These are phyloP conservation scores for Protonemura montana DNA, from an alignment of 2,888 invertebrate genomes.

Conservation along the genomic window DNA sequence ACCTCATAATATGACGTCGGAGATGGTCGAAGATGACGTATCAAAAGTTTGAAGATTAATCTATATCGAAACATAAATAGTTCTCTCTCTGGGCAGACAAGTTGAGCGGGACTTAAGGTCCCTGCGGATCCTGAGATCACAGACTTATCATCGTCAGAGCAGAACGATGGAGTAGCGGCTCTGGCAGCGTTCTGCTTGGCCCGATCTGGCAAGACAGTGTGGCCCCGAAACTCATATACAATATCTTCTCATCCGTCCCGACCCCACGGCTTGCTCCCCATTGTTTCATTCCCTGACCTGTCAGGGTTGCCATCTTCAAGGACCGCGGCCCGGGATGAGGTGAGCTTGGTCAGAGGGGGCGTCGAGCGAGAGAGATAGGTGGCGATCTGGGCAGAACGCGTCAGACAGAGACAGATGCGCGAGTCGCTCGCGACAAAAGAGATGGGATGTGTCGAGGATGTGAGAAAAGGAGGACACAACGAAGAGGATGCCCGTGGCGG, in stretches of 20 bases:
- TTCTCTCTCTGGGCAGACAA: conserved; percentile 32
- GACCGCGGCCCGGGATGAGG: conserved; percentile 9
- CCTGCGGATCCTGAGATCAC: conserved; percentile 26
- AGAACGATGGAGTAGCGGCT: conserved; percentile 27
- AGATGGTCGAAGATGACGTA: conserved; percentile 28
- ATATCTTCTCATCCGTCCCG: conserved; percentile 38
- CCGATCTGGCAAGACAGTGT: conserved; percentile 8
- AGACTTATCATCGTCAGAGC: conserved; percentile 40
- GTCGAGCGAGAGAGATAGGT: neutral
- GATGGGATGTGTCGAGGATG: neutral
- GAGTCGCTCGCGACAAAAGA: neutral
- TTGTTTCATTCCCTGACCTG: conserved; percentile 41
- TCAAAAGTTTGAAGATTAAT: conserved; percentile 37
- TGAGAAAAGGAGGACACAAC: neutral
- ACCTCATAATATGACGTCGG: conserved; percentile 18
- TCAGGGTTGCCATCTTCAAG: conserved; percentile 31
- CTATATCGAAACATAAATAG: conserved; percentile 42
- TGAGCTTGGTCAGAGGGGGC: neutral
- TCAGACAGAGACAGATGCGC: neutral
- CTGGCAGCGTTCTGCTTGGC: conserved; percentile 18
- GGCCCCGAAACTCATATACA: conserved; percentile 40
- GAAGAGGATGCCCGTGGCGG: neutral
- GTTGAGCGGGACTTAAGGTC: conserved; percentile 36
- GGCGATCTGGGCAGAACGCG: neutral
- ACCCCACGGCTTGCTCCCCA: conserved; percentile 31